Evolutionary conservation across 2,113 vertebrate species (phyloP), one percentile per base, ranked within the genome.

Genomic region (Cyprinodon variegatus): DNA sequence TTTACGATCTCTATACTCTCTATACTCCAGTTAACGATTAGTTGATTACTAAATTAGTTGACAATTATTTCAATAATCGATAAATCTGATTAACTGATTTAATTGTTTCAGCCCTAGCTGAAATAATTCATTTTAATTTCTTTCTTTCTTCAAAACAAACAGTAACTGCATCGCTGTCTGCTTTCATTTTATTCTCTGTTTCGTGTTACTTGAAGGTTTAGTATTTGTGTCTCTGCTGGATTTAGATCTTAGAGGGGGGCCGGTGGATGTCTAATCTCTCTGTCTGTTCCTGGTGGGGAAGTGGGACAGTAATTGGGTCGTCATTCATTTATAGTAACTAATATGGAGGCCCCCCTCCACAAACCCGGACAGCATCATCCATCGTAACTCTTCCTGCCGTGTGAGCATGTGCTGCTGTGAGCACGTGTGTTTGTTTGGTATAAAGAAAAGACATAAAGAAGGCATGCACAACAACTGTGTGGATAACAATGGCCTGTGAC

Each of bases 301-400:
- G 65, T 88, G 85, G 89, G 86, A 20, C 88, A 90, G 77, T 89
- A 92, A 92, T 92, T 93, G 89, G 91, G 91, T 90, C 89, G 76
- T 91, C 87, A 86, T 79, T 92, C 84, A 90, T 92, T 92, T 91
- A 80, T 91, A 89, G 89, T n/a, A 88, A 88, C 91, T 65, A 83
- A 88, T 81, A 72, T 79, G 78, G 76, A 79, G 62, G 5, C 80
- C 76, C 84, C 82, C 82, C 77, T 83, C 64, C 70, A 41, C 68
- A 79, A 8, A 4, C 62, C n/a, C 61, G 69, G 85, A 85, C 79
- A 85, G 46, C 82, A 87, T 83, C 82, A 90, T 90, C 85, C 70
- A 84, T 90, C 90, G 79, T 82, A 77, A 68, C 62, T 13, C 53
- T 83, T 29, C 81, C 64, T 78, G 46, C 14, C 77, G 72, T 65